These are phyloP conservation scores for Xestobium rufovillosum DNA, from an alignment of 2,888 invertebrate genomes.

Conservation along the genomic window DNA sequence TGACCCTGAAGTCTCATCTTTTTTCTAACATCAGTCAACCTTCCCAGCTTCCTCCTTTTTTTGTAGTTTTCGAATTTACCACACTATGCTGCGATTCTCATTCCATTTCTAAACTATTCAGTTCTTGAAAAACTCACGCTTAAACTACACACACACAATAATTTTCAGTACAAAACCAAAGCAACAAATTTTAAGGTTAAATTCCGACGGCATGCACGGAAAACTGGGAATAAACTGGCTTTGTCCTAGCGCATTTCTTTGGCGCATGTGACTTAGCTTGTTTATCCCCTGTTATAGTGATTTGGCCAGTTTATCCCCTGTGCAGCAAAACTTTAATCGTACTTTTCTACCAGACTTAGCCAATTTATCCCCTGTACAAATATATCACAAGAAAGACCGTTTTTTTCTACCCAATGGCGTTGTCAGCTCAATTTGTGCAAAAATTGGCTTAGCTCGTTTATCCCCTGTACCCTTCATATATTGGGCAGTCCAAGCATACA, in stretches of 20 bases:
- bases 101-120: no score
- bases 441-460: conserved; percentile 2
- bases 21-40: no score
- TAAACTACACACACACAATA: no score
- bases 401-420: not conserved
- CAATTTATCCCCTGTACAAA: conserved; percentile 1
- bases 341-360: not conserved
- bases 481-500: no score
- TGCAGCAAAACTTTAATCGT: not conserved
- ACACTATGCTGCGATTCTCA: no score
- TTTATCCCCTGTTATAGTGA: conserved; percentile 1
- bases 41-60: no score
- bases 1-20: not conserved
- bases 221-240: no score
- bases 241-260: not conserved
- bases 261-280: not conserved
- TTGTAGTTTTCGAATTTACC: no score
- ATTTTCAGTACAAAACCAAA: no score
- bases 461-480: conserved; percentile 1
- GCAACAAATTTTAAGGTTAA: no score
- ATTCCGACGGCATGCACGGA: no score
- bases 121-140: no score
- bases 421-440: not conserved
- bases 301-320: conserved; percentile 2
- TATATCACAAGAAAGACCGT: not conserved